phyloP scores from a whole-genome alignment of 2,113 vertebrate species.

The Dipodomys stephensi region DNA sequence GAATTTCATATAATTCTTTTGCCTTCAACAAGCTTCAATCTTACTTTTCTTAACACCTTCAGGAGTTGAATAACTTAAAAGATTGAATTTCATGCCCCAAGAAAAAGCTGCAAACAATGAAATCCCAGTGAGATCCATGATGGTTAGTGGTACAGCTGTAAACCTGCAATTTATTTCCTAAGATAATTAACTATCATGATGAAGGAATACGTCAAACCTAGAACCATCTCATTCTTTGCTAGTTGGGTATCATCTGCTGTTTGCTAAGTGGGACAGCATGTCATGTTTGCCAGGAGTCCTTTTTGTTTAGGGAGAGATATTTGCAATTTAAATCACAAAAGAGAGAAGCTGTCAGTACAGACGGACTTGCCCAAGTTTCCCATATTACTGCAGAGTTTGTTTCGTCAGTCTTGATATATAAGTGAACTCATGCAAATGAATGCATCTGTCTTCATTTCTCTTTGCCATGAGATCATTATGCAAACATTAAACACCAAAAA shows the following conservation, averaged over 20 bases:
- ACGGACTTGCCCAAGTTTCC: slow-evolving; percentile 56
- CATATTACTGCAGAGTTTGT: slow-evolving; percentile 64
- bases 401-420: slow-evolving; percentile 74
- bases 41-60: slow-evolving; percentile 47
- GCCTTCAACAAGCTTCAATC: neutral
- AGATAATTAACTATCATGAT: slow-evolving; percentile 32
- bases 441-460: slow-evolving; percentile 83
- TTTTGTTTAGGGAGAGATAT: slow-evolving; percentile 47
- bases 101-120: neutral
- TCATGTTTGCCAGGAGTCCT: slow-evolving; percentile 46
- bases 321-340: slow-evolving; percentile 70
- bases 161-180: slow-evolving; percentile 52
- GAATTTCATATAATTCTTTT: slow-evolving; percentile 13
- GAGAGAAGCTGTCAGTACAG: slow-evolving; percentile 51
- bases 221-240: neutral
- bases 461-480: slow-evolving; percentile 80
- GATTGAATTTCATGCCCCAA: slow-evolving; percentile 23
- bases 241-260: neutral
- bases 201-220: slow-evolving; percentile 46
- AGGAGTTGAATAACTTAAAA: slow-evolving; percentile 26
- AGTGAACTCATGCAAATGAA: slow-evolving; percentile 81
- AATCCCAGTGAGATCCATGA: neutral
- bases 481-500: slow-evolving; percentile 80
- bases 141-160: neutral
- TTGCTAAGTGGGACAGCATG: neutral